These are phyloP conservation scores for Ectemnius lituratus DNA, from an alignment of 2,888 invertebrate species.

Conservation along the genomic window DNA sequence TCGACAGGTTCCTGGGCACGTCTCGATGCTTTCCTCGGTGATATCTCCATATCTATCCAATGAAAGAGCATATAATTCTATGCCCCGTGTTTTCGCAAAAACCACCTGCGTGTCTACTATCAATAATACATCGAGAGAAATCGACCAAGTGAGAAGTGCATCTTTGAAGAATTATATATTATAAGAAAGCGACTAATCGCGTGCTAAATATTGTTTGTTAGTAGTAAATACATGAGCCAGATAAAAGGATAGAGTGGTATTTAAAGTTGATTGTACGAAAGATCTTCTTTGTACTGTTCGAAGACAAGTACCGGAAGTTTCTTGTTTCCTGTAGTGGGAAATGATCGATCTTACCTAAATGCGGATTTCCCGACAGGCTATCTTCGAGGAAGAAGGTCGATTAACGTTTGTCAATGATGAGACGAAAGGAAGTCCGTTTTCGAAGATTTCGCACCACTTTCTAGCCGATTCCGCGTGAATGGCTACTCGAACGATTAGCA, in stretches of 20 bases:
- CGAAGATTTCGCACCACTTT: background rate
- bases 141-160: background rate
- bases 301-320: too few relatives aligned
- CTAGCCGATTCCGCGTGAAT: constrained; percentile 14
- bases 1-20: constrained; percentile 79
- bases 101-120: constrained; percentile 27
- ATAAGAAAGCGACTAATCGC: too few relatives aligned
- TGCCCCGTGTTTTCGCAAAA: background rate
- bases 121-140: background rate
- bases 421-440: background rate
- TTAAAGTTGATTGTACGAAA: too few relatives aligned
- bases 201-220: too few relatives aligned
- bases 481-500: constrained; percentile 41
- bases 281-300: too few relatives aligned
- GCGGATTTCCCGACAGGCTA: too few relatives aligned
- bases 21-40: constrained; percentile 65
- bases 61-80: constrained; percentile 8
- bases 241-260: too few relatives aligned
- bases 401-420: constrained; percentile 8
- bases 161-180: too few relatives aligned
- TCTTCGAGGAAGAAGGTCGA: background rate
- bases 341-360: too few relatives aligned
- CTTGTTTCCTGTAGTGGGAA: too few relatives aligned
- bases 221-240: too few relatives aligned
- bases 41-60: constrained; percentile 63